phyloP scores from a whole-genome alignment of 35 echinoderm and acorn worm species.

The Apostichopus parvimensis region DNA sequence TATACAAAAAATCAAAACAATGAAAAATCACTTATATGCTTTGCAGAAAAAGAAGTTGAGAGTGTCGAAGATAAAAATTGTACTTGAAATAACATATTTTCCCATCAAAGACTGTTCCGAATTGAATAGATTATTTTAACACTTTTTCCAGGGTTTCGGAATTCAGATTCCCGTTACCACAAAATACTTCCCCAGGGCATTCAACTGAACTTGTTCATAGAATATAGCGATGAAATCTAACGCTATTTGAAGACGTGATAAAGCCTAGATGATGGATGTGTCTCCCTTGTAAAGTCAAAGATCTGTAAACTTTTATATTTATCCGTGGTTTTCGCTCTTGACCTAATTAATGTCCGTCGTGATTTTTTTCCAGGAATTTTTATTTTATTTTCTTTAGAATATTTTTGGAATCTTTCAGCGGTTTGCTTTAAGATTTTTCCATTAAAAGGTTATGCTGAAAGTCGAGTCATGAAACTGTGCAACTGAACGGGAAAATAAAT shows the following conservation, averaged over 20 bases:
- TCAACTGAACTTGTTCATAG: neutral
- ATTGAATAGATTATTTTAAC: neutral
- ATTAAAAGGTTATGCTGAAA: too few species aligned
- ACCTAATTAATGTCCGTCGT: neutral
- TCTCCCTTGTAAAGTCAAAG: neutral
- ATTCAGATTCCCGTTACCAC: neutral
- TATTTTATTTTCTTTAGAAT: neutral
- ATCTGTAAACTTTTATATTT: neutral
- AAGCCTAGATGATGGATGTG: neutral
- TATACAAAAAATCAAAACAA: too few species aligned
- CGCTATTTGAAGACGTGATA: neutral
- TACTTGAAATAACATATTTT: neutral
- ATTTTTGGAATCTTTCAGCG: too few species aligned
- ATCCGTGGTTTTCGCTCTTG: neutral
- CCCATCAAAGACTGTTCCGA: neutral
- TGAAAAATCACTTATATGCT: too few species aligned
- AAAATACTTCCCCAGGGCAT: neutral
- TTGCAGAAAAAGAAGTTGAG: neutral
- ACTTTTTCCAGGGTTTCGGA: neutral
- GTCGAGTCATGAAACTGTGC: too few species aligned
- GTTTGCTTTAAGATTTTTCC: too few species aligned
- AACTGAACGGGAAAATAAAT: too few species aligned
- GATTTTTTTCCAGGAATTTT: constrained; percentile 3
- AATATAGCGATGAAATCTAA: neutral
- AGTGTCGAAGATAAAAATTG: neutral